These are phyloP conservation scores for Entelurus aequoreus DNA, from an alignment of 2,113 vertebrate species.

Conservation along the genomic window DNA sequence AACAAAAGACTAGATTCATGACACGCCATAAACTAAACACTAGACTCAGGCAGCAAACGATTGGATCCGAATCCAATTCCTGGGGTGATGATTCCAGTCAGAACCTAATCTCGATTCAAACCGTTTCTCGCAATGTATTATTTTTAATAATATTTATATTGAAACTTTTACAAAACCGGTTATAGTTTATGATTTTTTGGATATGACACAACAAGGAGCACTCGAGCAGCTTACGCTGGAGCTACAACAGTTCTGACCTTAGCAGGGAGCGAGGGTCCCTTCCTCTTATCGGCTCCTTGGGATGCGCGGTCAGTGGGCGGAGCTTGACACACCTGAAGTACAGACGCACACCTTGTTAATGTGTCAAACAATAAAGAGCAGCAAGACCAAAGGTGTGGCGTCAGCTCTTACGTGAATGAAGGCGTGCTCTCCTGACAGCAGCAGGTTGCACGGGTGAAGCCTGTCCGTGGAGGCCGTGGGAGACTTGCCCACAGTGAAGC, in stretches of 20 bases:
- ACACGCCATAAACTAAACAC: no score
- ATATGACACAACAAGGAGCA: not conserved
- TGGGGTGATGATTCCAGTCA: no score
- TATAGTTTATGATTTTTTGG: no score
- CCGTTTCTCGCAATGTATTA: no score
- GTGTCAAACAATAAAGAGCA: no score
- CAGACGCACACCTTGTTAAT: not conserved
- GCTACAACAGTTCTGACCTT: constrained; percentile 42
- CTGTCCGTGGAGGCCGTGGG: constrained; percentile 59
- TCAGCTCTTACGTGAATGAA: constrained; percentile 58
- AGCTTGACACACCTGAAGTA: constrained; percentile 47
- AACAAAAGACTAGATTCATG: no score
- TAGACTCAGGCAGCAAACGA: no score
- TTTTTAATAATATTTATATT: no score
- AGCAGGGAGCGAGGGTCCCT: not conserved
- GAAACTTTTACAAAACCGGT: no score
- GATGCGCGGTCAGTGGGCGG: not conserved
- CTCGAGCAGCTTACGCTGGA: not conserved
- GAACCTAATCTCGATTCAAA: no score
- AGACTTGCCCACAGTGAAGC: constrained; percentile 63
- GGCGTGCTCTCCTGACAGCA: constrained; percentile 53
- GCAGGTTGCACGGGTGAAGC: constrained; percentile 63
- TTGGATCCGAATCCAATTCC: no score
- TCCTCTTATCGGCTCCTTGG: constrained; percentile 11
- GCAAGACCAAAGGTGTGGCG: not conserved